Percentiles rank a stretch among this genome's conserved stretches.
phyloP scores from a whole-genome alignment of 2,797 vertebrate species.

The Chaetodon trifasciatus region DNA sequence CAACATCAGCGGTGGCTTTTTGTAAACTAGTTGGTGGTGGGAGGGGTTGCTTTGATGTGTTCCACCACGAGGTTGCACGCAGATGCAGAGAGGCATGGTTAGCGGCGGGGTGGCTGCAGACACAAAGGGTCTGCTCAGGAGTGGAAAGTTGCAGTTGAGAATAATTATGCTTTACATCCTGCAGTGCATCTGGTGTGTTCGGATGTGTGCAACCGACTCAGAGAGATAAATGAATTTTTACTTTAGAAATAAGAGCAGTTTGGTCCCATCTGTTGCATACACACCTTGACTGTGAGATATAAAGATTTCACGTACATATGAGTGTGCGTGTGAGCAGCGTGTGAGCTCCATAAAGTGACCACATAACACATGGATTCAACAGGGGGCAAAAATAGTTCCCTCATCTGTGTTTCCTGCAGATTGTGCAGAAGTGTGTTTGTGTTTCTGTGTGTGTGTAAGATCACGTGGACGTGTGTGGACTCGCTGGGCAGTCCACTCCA shows the following conservation, averaged over 20 bases:
- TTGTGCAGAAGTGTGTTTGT: neutral
- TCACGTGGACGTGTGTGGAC: conserved; percentile 23
- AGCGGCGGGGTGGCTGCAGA: conserved; percentile 61
- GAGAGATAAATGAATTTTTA: neutral
- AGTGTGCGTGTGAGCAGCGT: conserved; percentile 22
- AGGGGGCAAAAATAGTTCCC: conserved; percentile 37
- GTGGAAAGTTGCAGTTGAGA: conserved; percentile 79
- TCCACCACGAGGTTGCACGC: conserved; percentile 42
- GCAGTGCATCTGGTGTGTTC: conserved; percentile 63
- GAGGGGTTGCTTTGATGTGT: conserved; percentile 44
- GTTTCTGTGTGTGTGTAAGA: neutral
- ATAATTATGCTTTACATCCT: conserved; percentile 76
- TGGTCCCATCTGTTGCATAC: neutral
- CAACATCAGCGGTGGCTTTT: conserved; percentile 17
- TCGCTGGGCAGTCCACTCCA: conserved; percentile 51
- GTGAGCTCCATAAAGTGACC: conserved; percentile 35
- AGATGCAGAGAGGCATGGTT: conserved; percentile 45
- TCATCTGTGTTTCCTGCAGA: neutral
- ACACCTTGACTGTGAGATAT: neutral
- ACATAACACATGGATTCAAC: conserved; percentile 43
- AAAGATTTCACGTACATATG: neutral
- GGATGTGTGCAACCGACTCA: conserved; percentile 13
- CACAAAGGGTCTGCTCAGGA: conserved; percentile 79
- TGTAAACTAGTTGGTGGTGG: neutral
- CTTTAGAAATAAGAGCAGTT: neutral